Evolutionary conservation across 92 coral and sea anemone genomes (phyloP).

Genomic region (Siderastrea radians): DNA sequence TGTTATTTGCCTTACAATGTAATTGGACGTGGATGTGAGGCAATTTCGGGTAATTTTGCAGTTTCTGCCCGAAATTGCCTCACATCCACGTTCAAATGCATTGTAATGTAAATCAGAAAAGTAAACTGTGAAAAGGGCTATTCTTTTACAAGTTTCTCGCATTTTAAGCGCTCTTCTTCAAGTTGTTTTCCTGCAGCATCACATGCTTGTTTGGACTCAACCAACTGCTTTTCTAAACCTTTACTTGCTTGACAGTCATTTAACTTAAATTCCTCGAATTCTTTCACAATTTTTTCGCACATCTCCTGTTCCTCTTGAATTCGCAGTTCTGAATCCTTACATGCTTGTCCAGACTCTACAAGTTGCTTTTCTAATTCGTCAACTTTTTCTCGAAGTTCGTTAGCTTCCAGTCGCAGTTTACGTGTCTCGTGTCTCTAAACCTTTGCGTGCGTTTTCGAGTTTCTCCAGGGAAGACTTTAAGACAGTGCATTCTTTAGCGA

Average conservation of each 20-base stretch:
- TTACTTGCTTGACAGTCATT: not conserved
- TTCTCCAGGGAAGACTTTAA: slow-evolving; percentile 7
- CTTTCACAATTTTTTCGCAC: slow-evolving; percentile 43
- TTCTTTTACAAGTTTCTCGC: slow-evolving; percentile 45
- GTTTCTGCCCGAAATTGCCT: no score
- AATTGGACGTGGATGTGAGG: no score
- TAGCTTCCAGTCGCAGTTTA: not conserved
- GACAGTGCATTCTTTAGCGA: not conserved
- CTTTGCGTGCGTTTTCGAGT: not conserved
- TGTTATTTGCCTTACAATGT: no score
- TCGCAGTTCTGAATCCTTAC: slow-evolving; percentile 13
- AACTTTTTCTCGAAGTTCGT: slow-evolving; percentile 1
- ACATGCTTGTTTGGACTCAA: slow-evolving; percentile 36
- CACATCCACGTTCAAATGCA: no score
- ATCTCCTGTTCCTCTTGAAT: slow-evolving; percentile 10
- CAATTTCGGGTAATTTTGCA: no score
- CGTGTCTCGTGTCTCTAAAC: slow-evolving; percentile 5
- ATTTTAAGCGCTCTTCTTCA: not conserved
- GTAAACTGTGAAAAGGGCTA: no score
- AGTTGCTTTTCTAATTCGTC: slow-evolving; percentile 27
- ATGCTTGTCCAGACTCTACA: slow-evolving; percentile 14
- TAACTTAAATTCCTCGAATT: slow-evolving; percentile 29
- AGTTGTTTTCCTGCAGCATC: slow-evolving; percentile 41
- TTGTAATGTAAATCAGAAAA: no score
- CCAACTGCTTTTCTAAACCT: slow-evolving; percentile 25